phyloP scores from a whole-genome alignment of 2,888 invertebrate genomes.

The Teleiodes luculella region DNA sequence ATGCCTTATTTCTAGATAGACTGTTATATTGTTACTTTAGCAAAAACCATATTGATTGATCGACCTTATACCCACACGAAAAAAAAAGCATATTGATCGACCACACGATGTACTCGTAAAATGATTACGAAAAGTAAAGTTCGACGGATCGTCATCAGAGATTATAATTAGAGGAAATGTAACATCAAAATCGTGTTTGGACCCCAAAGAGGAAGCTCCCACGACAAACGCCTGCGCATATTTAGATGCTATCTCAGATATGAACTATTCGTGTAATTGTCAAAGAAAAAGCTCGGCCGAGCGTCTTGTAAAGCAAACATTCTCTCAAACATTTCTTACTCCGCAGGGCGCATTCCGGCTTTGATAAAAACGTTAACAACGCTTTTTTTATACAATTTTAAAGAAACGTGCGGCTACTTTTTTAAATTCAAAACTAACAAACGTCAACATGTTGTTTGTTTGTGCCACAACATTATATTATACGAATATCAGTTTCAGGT shows the following conservation, averaged over 20 bases:
- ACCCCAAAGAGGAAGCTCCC: conserved; percentile 12
- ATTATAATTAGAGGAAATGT: background rate
- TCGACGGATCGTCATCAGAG: too few species aligned
- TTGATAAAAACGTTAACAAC: background rate
- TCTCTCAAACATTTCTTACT: conserved; percentile 1
- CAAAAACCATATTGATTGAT: too few species aligned
- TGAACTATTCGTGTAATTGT: conserved; percentile 6
- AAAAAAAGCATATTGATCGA: too few species aligned
- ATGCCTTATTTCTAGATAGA: too few species aligned
- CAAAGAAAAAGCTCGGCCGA: background rate
- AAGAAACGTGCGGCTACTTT: background rate
- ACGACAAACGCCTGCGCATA: conserved; percentile 9
- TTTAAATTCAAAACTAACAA: too few species aligned
- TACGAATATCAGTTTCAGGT: too few species aligned
- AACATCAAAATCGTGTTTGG: background rate
- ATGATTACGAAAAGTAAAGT: too few species aligned
- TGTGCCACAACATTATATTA: too few species aligned
- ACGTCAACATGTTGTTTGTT: too few species aligned
- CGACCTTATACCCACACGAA: too few species aligned
- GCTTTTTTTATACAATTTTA: background rate
- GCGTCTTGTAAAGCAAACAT: conserved; percentile 8
- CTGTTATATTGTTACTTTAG: too few species aligned
- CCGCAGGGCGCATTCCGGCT: background rate
- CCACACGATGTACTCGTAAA: too few species aligned
- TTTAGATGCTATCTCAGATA: conserved; percentile 11